Percentiles rank a stretch among this genome's conserved stretches.
These are phyloP conservation scores for Cyclina sinensis DNA, from an alignment of 1,140 invertebrate genomes.

Conservation along the genomic window DNA sequence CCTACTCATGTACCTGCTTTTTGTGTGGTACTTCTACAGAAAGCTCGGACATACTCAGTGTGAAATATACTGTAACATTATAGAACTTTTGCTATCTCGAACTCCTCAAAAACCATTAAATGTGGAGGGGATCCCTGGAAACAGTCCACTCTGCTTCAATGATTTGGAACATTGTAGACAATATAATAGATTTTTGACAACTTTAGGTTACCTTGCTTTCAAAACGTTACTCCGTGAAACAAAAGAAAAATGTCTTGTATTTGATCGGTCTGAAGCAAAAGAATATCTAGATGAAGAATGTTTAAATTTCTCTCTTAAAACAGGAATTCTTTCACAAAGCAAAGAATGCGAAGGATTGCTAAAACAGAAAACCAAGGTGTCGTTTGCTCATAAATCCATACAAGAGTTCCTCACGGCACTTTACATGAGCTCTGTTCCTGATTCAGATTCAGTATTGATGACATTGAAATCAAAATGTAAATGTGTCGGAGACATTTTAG, in stretches of 20 bases:
- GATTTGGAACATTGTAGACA: too few species aligned
- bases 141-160: too few species aligned
- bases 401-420: constrained; percentile 1
- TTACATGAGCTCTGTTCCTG: background rate
- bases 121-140: too few species aligned
- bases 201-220: background rate
- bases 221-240: background rate
- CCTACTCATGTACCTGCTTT: too few species aligned
- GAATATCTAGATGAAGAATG: background rate
- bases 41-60: too few species aligned
- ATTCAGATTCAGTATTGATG: too few species aligned
- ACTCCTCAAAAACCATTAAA: too few species aligned
- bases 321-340: background rate
- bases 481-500: background rate
- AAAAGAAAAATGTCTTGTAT: background rate
- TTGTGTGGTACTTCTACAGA: too few species aligned
- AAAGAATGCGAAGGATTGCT: background rate
- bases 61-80: too few species aligned
- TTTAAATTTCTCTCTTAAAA: background rate
- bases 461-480: background rate
- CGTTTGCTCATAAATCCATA: constrained; percentile 14
- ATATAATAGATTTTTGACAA: background rate
- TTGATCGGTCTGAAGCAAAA: background rate
- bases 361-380: background rate
- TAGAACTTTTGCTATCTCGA: too few species aligned